These are phyloP conservation scores for Leptonema lineaticorne DNA, from an alignment of 1,140 invertebrate genomes.

Conservation along the genomic window DNA sequence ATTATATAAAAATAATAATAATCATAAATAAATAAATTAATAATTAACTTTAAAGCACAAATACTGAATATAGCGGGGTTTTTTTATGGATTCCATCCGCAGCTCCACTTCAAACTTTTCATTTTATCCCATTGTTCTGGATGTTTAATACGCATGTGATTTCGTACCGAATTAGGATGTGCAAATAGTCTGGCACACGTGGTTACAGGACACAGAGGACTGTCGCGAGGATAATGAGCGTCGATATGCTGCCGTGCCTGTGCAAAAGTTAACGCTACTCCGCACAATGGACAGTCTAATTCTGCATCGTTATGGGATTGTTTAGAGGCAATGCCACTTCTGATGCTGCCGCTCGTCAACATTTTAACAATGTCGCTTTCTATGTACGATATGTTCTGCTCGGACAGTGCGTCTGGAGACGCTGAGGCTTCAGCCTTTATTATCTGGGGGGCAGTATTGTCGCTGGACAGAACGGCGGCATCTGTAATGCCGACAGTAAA, in stretches of 20 bases:
- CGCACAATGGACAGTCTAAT: slow-evolving; percentile 62
- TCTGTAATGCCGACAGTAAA: slow-evolving; percentile 54
- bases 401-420: slow-evolving; percentile 34
- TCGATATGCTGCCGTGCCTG: slow-evolving; percentile 72
- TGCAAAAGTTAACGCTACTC: slow-evolving; percentile 61
- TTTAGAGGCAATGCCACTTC: slow-evolving; percentile 32
- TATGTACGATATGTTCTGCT: slow-evolving; percentile 29
- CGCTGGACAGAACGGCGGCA: slow-evolving; percentile 49
- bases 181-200: slow-evolving; percentile 72
- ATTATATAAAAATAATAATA: no score
- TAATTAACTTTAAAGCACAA: slow-evolving; percentile 11
- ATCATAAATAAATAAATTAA: slow-evolving; percentile 14
- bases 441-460: slow-evolving; percentile 49
- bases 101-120: slow-evolving; percentile 77
- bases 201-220: slow-evolving; percentile 73
- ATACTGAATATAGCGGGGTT: no score
- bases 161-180: slow-evolving; percentile 79
- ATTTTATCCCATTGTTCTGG: slow-evolving; percentile 76
- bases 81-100: slow-evolving; percentile 51
- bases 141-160: slow-evolving; percentile 82
- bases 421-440: slow-evolving; percentile 37
- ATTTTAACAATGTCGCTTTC: slow-evolving; percentile 38
- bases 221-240: slow-evolving; percentile 78
- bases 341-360: slow-evolving; percentile 26
- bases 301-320: slow-evolving; percentile 56